phyloP scores from a whole-genome alignment of 1,140 invertebrate genomes.

The Camponotus floridanus region DNA sequence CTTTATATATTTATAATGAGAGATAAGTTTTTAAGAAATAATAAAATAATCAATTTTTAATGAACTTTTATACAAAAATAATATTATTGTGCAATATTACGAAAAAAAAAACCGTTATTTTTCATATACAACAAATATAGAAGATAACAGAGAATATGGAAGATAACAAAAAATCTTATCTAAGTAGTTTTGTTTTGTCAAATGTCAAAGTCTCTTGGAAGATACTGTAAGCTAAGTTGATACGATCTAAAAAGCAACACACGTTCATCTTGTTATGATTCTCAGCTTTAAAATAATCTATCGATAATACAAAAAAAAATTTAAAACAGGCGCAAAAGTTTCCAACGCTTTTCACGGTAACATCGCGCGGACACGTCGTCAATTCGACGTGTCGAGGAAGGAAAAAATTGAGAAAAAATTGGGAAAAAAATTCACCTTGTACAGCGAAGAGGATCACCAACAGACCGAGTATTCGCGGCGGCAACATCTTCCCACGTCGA shows the following conservation, averaged over 20 bases:
- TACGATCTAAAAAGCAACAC: not conserved
- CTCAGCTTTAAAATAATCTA: not conserved
- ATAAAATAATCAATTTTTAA: not conserved
- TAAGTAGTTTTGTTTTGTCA: not conserved
- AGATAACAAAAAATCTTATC: slow-evolving; percentile 31
- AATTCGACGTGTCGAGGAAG: not conserved
- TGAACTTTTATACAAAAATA: not conserved
- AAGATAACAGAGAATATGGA: not conserved
- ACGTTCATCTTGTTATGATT: too few relatives aligned
- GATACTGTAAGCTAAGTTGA: not conserved
- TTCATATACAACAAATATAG: not conserved
- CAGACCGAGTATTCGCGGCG: slow-evolving; percentile 65
- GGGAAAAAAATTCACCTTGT: slow-evolving; percentile 56
- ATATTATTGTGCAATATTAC: not conserved
- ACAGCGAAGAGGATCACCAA: slow-evolving; percentile 65
- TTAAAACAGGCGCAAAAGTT: not conserved
- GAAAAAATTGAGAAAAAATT: not conserved
- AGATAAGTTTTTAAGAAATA: not conserved
- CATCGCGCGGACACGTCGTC: not conserved
- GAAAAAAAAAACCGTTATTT: slow-evolving; percentile 3
- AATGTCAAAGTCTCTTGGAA: slow-evolving; percentile 22
- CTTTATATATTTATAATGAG: not conserved
- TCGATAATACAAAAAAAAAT: not conserved
- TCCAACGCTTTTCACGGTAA: not conserved
- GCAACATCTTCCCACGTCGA: slow-evolving; percentile 53